Conservation (phyloP, 2,888 invertebrate genomes). For the Entomobrya multifasciata region DNA sequence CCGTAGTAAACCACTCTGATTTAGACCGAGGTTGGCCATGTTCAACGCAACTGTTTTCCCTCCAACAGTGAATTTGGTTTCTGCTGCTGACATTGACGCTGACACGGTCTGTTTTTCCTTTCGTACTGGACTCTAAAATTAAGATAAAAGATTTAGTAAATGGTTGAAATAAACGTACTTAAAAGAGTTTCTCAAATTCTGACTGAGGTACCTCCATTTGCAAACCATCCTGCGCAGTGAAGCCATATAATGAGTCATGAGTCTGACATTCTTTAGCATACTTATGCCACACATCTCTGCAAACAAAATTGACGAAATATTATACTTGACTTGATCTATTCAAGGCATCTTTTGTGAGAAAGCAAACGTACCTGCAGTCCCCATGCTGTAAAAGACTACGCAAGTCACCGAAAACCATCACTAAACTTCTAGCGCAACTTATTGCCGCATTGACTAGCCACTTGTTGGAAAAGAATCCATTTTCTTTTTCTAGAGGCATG, state of each 20-base stretch:
- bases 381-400: conserved; percentile 90
- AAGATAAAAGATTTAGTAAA: neutral
- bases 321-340: neutral
- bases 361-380: conserved; percentile 84
- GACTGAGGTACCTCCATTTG: neutral
- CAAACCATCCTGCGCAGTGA: conserved; percentile 15
- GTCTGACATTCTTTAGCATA: conserved; percentile 53
- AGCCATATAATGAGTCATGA: conserved; percentile 49
- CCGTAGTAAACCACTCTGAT: neutral
- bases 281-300: conserved; percentile 89
- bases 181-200: neutral
- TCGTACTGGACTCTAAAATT: neutral
- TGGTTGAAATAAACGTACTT: neutral
- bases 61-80: neutral
- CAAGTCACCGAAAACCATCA: conserved; percentile 92
- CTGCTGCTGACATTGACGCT: neutral
- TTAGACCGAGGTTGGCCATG: neutral
- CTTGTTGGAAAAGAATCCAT: conserved; percentile 90
- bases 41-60: neutral
- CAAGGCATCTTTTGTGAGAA: neutral
- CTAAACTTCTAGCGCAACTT: conserved; percentile 89
- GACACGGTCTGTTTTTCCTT: neutral
- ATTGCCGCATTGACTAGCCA: conserved; percentile 91
- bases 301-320: conserved; percentile 17
- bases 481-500: conserved; percentile 84